These are phyloP conservation scores for Falco berigora DNA, from an alignment of 2,797 vertebrate genomes.

Conservation along the genomic window DNA sequence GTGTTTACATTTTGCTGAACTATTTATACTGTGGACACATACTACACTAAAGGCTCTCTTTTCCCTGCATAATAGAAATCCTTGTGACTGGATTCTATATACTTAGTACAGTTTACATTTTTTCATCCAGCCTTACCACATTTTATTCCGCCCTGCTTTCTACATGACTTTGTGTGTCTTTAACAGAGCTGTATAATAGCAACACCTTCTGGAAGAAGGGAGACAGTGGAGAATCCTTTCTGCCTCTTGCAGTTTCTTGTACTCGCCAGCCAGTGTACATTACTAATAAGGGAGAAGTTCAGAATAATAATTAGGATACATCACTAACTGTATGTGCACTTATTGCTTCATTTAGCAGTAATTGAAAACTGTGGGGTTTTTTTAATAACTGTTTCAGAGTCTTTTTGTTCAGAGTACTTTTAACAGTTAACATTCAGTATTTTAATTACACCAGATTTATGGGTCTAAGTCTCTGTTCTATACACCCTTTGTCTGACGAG, in stretches of 20 bases:
- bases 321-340: background rate
- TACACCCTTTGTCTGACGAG: background rate
- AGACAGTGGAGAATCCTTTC: background rate
- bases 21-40: slow-evolving; percentile 71
- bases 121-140: slow-evolving; percentile 53
- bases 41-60: slow-evolving; percentile 71
- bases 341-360: slow-evolving; percentile 7
- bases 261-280: background rate
- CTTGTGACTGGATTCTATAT: slow-evolving; percentile 71
- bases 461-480: background rate
- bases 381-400: background rate
- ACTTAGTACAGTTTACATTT: slow-evolving; percentile 67
- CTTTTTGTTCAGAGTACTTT: background rate
- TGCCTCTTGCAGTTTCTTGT: background rate
- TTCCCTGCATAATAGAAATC: slow-evolving; percentile 73
- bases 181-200: slow-evolving; percentile 60
- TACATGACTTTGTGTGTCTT: background rate
- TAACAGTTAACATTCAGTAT: background rate
- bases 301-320: background rate
- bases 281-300: background rate
- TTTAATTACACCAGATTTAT: background rate
- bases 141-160: slow-evolving; percentile 51
- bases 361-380: background rate
- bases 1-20: slow-evolving; percentile 76
- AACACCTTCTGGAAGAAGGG: slow-evolving; percentile 68